A percentile compares a stretch with the other conserved stretches of the same genome.
Conservation (phyloP, 2,113 vertebrate genomes). For the Oncorhynchus masou region DNA sequence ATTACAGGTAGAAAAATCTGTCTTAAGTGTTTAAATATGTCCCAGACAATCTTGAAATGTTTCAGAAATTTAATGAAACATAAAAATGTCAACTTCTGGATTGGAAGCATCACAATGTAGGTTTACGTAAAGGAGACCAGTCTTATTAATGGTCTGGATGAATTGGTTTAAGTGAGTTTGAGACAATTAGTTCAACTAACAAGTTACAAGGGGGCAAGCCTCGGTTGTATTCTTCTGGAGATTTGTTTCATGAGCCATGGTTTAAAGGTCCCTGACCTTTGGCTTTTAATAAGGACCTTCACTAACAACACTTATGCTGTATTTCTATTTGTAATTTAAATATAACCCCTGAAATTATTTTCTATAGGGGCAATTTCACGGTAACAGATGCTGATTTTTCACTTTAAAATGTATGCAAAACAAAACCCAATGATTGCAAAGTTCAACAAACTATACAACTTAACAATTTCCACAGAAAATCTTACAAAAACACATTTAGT, state of each 20-base stretch:
- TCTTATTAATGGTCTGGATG: background rate
- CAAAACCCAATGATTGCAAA: no score
- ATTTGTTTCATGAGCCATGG: background rate
- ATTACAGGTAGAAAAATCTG: no score
- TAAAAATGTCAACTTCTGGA: background rate
- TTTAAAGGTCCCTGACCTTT: background rate
- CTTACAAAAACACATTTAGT: no score
- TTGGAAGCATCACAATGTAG: background rate
- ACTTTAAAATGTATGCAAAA: no score
- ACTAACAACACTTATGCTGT: slow-evolving; percentile 16
- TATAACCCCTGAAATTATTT: background rate
- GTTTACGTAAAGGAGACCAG: background rate
- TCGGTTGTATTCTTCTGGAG: background rate
- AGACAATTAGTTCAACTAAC: background rate
- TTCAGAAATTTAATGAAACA: no score
- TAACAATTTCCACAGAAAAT: no score
- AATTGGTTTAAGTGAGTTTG: slow-evolving; percentile 1
- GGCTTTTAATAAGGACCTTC: background rate
- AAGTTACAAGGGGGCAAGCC: background rate
- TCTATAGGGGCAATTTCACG: no score
- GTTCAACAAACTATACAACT: no score
- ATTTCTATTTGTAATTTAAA: background rate
- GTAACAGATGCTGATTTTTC: no score
- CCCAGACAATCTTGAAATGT: no score
- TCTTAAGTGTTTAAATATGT: no score